Percentiles rank a stretch among this genome's conserved stretches.
Conservation (phyloP, 2,797 vertebrate species). For the Thripadectes ignobilis region DNA sequence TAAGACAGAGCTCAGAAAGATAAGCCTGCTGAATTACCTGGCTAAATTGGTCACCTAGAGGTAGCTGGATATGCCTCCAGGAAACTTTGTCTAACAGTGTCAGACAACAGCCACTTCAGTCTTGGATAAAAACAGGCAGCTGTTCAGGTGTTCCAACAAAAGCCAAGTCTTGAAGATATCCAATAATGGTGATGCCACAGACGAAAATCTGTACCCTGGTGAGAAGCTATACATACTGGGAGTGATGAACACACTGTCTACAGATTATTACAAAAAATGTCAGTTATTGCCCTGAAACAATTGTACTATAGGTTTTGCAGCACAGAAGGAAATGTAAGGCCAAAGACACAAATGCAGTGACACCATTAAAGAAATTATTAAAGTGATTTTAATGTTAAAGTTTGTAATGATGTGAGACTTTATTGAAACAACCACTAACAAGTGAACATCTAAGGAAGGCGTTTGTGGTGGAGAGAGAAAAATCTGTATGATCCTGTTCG, state of each 20-base stretch:
- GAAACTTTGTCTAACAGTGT: neutral
- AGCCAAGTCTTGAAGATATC: neutral
- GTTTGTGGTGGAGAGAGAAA: neutral
- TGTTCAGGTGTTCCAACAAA: neutral
- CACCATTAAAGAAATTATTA: neutral
- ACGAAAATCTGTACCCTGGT: neutral
- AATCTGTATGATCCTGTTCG: neutral
- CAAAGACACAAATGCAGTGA: neutral
- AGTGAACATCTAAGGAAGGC: neutral
- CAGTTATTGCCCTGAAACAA: neutral
- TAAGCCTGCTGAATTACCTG: neutral
- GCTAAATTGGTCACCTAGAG: fast-evolving
- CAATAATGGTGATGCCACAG: neutral
- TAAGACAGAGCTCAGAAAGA: neutral
- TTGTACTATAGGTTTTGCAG: neutral
- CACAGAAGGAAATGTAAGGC: neutral
- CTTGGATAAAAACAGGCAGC: neutral
- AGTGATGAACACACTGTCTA: neutral
- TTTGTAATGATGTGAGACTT: neutral
- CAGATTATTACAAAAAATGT: neutral
- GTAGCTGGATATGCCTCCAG: neutral
- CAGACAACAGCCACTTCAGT: neutral
- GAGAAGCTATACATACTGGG: neutral
- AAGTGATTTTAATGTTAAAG: neutral
- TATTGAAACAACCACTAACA: neutral